A percentile compares a stretch with the other conserved stretches of the same genome.
These are phyloP conservation scores for Campoplex nolae DNA, from an alignment of 2,888 invertebrate species.

Conservation along the genomic window DNA sequence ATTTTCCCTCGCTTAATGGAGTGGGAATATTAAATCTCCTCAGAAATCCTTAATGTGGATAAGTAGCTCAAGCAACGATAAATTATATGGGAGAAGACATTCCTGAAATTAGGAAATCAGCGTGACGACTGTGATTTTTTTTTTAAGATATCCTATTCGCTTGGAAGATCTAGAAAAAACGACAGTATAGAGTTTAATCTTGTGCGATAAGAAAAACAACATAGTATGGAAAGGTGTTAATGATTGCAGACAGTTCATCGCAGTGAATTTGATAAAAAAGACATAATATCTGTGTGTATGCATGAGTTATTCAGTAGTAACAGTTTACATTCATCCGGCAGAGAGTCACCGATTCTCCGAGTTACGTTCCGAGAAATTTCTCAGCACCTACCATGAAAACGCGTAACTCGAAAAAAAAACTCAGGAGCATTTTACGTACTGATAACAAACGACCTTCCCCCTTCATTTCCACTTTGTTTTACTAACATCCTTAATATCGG, in stretches of 20 bases:
- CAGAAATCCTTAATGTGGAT: constrained; percentile 68
- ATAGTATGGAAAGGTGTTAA: not conserved
- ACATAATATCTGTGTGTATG: not conserved
- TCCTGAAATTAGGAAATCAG: not conserved
- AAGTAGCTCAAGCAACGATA: constrained; percentile 70
- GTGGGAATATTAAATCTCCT: constrained; percentile 69
- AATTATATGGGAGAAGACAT: constrained; percentile 70
- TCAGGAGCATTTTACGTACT: not conserved
- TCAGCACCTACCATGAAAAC: not conserved
- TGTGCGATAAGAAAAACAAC: not conserved
- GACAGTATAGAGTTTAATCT: not conserved
- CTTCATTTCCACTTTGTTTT: not conserved
- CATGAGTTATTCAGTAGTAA: not conserved
- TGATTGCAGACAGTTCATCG: not conserved
- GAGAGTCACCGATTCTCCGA: too few species aligned
- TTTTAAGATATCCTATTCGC: not conserved
- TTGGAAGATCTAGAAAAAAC: not conserved
- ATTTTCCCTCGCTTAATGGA: constrained; percentile 21
- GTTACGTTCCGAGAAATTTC: not conserved
- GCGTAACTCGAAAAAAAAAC: not conserved
- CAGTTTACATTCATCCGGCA: not conserved
- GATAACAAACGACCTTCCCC: not conserved
- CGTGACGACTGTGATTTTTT: constrained; percentile 3
- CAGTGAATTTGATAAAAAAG: not conserved
- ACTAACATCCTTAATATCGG: too few species aligned